Conservation (phyloP, 2,888 invertebrate genomes). For the Melipona bicolor region DNA sequence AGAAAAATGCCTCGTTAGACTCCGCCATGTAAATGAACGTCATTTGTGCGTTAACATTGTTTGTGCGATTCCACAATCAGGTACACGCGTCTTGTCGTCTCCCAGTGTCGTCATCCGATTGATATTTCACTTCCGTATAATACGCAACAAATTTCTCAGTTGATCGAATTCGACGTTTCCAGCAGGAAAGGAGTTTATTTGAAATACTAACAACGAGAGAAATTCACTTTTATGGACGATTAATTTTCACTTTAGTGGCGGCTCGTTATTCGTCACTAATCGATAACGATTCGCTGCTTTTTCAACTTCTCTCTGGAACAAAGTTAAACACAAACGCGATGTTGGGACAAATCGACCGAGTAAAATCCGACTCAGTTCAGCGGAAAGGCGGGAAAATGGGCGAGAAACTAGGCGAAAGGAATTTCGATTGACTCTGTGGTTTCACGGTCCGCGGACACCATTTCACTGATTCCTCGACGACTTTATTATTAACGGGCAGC, state of each 20-base stretch:
- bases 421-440: conserved; percentile 32
- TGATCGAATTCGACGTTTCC: neutral
- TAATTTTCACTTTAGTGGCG: neutral
- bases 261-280: neutral
- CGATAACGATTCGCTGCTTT: neutral
- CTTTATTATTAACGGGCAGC: neutral
- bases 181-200: neutral
- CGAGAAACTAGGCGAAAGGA: conserved; percentile 35
- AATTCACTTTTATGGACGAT: neutral
- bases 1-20: conserved; percentile 53
- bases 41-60: conserved; percentile 4
- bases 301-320: neutral
- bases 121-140: neutral
- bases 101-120: neutral
- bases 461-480: conserved; percentile 4
- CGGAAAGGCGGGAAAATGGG: conserved; percentile 7
- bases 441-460: conserved; percentile 22
- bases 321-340: neutral
- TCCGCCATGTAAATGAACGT: conserved; percentile 32
- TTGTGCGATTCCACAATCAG: neutral
- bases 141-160: neutral
- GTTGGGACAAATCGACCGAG: neutral
- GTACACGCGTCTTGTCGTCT: neutral
- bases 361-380: neutral
- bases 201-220: neutral